Evolutionary conservation across 2,888 invertebrate species (phyloP), one percentile per base, ranked within the genome.

Genomic region (Steromphala cineraria): DNA sequence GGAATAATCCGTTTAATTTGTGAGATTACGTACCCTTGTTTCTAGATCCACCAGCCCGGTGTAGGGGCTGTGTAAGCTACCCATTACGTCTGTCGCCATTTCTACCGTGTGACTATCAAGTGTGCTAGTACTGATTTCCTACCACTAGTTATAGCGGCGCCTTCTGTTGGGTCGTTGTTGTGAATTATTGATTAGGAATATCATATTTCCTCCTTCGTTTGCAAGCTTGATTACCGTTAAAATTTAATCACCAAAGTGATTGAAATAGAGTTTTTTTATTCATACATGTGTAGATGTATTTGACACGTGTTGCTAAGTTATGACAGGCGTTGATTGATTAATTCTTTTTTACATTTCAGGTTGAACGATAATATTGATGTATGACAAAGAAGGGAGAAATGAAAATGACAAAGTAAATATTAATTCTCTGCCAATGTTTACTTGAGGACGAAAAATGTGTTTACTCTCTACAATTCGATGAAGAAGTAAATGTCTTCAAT

Each of bases 11-110:
- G 28, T 31, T n/a, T 67, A 46, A 78, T 56, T 19, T 46, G 15
- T 21, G 2, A 31, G n/a, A 55, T 40, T 52, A 82, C 87, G 84
- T 88, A 89, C 89, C 84, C 87, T 67, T 24, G 87, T 83, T 52
- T 88, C 87, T 53, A 83, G 82, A 78, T 87, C 85, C 28, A 85
- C 83, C 81, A 85, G 75, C 10, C 46, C 46, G 24, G 46, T 46
- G 15, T 52, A 24, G 24, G 75, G 75, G 52, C 75, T 52, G 15
- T 74, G 52, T 40, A 21, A 21, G 19, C 75, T 52, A 75, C 17
- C 46, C 52, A 52, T 40, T 2, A 75, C 75, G 75, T 75, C 75
- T 40, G 75, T 75, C 75, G 75, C 75, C 75, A 75, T 75, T 75
- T 75, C 74, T 62, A 62, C 62, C 62, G 28, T 28, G 28, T 28